Evolutionary conservation across 2,797 vertebrate genomes (phyloP), one percentile per base, ranked within the genome.

Genomic region (Pogoniulus pusillus): DNA sequence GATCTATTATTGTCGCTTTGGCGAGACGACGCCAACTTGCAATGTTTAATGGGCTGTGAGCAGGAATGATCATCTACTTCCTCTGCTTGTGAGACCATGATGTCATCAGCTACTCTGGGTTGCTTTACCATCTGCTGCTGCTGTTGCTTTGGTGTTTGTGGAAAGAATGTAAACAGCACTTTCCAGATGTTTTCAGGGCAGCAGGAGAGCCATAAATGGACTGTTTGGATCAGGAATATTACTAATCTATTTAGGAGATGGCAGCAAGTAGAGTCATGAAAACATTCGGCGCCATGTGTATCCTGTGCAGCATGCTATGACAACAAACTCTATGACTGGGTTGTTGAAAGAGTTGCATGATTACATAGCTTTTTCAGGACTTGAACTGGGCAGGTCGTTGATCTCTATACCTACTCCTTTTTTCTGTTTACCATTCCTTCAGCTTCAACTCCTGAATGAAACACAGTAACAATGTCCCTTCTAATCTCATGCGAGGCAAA

Each of bases 71-170:
- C 82, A 79, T 37, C 89, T 92, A 86, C 96, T 97, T 97, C 96
- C 96, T 95, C 94, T 94, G 95, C 82, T 94, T 90, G 72, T 66
- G 92, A 85, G 92, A 88, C 90, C 84, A 58, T 97, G 96, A 96
- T 94, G 94, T 97, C 97, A 89, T 73, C 88, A 90, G 87, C 95
- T 93, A 43, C 79, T 94, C 29, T 34, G 72, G 85, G 86, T 70
- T 85, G 91, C 89, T 94, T 95, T 93, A 47, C 91, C 92, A 76
- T 82, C 74, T 32, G 30, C 35, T 34, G 9, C 89, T 91, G 87
- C 88, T 73, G 60, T 79, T 91, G 93, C 93, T 75, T 87, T 70
- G 55, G 78, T 95, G 79, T 74, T 29, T 63, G 62, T 62, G 60
- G 70, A 81, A 92, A 82, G 81, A 96, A 95, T 94, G 53, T 63